phyloP scores from a whole-genome alignment of 2,113 vertebrate species.

The Antigone vipio region DNA sequence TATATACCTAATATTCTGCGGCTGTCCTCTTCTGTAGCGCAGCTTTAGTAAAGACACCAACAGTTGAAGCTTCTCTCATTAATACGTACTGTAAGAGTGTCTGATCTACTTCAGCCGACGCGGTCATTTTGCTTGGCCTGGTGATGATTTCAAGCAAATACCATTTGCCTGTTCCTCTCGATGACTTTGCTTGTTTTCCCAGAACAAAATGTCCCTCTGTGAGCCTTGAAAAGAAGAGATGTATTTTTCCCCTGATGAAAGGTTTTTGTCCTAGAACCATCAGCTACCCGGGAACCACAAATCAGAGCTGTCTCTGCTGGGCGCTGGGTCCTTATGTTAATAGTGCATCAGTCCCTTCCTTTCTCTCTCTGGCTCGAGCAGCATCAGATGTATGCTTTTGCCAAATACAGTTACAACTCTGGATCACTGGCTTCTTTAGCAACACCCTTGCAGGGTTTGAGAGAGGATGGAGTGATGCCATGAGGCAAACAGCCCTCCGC shows the following conservation, averaged over 20 bases:
- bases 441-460: neutral
- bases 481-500: neutral
- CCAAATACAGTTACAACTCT: neutral
- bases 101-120: neutral
- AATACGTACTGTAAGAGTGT: neutral
- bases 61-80: neutral
- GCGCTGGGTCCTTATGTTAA: neutral
- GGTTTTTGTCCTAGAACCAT: neutral
- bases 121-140: neutral
- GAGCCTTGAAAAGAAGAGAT: neutral
- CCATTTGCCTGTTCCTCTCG: neutral
- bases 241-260: neutral
- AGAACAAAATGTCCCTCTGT: neutral
- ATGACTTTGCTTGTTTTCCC: neutral
- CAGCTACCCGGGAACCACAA: neutral
- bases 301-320: neutral
- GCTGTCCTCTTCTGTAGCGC: neutral
- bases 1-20: neutral
- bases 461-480: constrained; percentile 2
- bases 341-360: neutral
- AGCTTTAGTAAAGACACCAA: neutral
- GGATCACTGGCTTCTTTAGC: neutral
- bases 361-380: neutral
- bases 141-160: neutral
- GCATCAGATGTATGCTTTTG: neutral